Evolutionary conservation across 2,113 vertebrate genomes (phyloP).

Genomic region (Sorex araneus): DNA sequence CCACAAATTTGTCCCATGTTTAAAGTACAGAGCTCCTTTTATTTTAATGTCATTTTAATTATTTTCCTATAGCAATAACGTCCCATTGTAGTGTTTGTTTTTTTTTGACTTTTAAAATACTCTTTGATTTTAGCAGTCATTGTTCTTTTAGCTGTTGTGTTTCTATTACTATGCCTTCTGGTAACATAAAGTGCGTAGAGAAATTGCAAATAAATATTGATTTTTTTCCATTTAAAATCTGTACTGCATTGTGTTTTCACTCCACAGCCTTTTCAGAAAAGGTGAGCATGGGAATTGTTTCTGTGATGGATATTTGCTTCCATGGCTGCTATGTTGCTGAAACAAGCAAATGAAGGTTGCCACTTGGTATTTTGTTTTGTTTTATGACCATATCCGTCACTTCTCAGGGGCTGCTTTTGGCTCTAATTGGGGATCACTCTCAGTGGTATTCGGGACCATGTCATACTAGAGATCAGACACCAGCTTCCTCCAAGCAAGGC

Average conservation of each 20-base stretch:
- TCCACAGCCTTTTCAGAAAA: constrained; percentile 63
- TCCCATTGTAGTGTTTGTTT: constrained; percentile 9
- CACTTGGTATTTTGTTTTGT: constrained; percentile 2
- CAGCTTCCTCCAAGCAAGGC: too few relatives aligned
- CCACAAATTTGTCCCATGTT: neutral
- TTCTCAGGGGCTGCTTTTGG: too few relatives aligned
- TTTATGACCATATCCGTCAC: too few relatives aligned
- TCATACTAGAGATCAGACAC: too few relatives aligned
- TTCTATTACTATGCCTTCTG: constrained; percentile 59
- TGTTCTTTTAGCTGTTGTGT: constrained; percentile 48
- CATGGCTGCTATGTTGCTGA: constrained; percentile 70
- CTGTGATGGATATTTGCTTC: constrained; percentile 41
- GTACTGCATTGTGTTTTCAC: constrained; percentile 61
- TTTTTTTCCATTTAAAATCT: constrained; percentile 70
- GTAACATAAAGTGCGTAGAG: constrained; percentile 62
- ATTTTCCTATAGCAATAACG: constrained; percentile 51
- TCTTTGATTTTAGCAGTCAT: constrained; percentile 57
- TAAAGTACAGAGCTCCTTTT: constrained; percentile 61
- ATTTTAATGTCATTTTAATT: constrained; percentile 59
- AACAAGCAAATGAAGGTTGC: constrained; percentile 68
- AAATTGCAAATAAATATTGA: constrained; percentile 68
- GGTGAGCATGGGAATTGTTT: constrained; percentile 70
- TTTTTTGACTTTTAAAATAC: constrained; percentile 31
- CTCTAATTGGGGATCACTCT: too few relatives aligned
- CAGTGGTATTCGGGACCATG: too few relatives aligned